Percentiles rank a stretch among this genome's conserved stretches.
Conservation (phyloP, 2,888 invertebrate species). For the Leptogaster cylindrica region DNA sequence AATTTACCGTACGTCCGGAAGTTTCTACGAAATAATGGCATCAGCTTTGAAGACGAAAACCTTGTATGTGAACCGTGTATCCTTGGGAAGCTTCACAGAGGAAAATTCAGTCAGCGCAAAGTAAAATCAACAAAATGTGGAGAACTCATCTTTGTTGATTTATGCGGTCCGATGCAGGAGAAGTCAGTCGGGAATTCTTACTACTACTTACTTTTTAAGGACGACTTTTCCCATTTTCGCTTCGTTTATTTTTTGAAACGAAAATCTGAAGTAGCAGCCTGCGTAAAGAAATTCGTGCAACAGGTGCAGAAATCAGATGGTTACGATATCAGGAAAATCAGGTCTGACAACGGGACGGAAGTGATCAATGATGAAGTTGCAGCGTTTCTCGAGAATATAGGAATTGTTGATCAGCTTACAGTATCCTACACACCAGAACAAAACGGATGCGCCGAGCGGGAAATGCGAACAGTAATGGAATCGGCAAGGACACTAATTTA, state of each 20-base stretch:
- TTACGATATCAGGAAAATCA: too few species aligned
- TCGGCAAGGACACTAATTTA: conserved; percentile 51
- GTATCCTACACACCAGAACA: conserved; percentile 52
- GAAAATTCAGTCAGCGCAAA: conserved; percentile 37
- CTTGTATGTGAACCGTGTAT: conserved; percentile 44
- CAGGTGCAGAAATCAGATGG: too few species aligned
- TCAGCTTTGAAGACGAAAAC: background rate
- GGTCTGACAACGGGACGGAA: background rate
- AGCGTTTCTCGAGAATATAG: background rate
- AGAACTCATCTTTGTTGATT: conserved; percentile 43
- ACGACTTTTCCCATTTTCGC: conserved; percentile 40
- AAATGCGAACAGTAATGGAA: conserved; percentile 55
- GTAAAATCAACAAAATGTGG: conserved; percentile 37
- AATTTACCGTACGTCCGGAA: conserved; percentile 39
- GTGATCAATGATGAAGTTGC: background rate
- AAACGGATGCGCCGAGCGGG: conserved; percentile 55
- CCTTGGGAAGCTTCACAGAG: conserved; percentile 44
- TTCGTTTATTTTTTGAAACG: conserved; percentile 27
- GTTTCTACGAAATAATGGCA: conserved; percentile 28
- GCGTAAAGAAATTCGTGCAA: too few species aligned
- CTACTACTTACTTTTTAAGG: conserved; percentile 47
- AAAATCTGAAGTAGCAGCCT: conserved; percentile 17
- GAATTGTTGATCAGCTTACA: background rate
- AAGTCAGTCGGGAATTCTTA: conserved; percentile 46
- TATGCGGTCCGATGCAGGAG: conserved; percentile 46